Evolutionary conservation across 2,113 vertebrate species (phyloP), one percentile per base, ranked within the genome.

Genomic region (Dendropsophus ebraccatus): DNA sequence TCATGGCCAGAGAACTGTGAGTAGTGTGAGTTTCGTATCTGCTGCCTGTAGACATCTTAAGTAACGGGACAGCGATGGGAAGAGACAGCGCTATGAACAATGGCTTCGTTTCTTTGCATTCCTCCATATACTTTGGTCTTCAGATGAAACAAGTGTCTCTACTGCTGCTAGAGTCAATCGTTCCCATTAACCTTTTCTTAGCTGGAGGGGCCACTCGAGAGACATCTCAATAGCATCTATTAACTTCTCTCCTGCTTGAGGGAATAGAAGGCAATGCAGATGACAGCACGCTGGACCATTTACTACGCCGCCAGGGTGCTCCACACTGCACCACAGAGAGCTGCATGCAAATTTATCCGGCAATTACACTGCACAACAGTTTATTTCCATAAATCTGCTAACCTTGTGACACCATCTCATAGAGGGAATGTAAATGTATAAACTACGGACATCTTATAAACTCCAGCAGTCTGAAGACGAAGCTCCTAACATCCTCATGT

Each of bases 121-220:
- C 8, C 32, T 19, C 32, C 17, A 30, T 28, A 65, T 65, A 9
- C n/a, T 65, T 30, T 28, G n/a, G 37, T 47, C 21, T 76, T 14
- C 25, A 30, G 45, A 76, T 76, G 47, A 50, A 76, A 52, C 14
- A 23, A 14, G 13, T 13, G 5, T 52, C 73, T 49, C 73, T 30
- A 23, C n/a, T 30, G 52, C 81, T 60, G 72, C 54, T 19, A 25
- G 62, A 78, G 83, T 85, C 83, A 85, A 79, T 79, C 35, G 70
- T 78, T 54, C 35, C 83, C 14, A 85, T 78, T 85, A 85, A 85
- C 74, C 74, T 79, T 85, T 85, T 85, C 74, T 28, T 85, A 30
- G 74, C 83, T 79, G 75, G 25, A 85, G 83, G 73, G 83, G 60
- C 83, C 28, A 77, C 45, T 78, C 56, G 65, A 23, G 70, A 77